These are phyloP conservation scores for Pelodiscus sinensis DNA, from an alignment of 2,113 vertebrate species.

Conservation along the genomic window DNA sequence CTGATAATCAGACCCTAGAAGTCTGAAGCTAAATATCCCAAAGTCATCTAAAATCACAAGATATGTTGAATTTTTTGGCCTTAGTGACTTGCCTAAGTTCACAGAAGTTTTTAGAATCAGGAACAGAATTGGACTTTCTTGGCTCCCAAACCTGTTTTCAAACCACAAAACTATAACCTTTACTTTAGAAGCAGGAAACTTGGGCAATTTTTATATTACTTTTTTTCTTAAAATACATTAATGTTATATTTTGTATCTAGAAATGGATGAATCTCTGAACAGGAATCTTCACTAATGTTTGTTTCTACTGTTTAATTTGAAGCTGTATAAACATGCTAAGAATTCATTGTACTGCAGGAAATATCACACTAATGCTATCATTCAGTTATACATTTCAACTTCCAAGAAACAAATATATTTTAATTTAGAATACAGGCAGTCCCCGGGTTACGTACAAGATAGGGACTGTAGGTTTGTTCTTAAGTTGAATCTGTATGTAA, in stretches of 20 bases:
- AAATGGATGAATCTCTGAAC: neutral
- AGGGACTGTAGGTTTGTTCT: too few species aligned
- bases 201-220: slow-evolving; percentile 8
- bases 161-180: neutral
- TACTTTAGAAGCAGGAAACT: neutral
- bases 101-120: neutral
- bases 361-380: neutral
- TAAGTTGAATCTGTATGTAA: too few species aligned
- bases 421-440: neutral
- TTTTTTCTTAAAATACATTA: neutral
- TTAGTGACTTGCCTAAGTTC: neutral
- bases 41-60: neutral
- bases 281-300: neutral
- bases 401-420: neutral
- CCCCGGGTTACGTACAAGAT: too few species aligned
- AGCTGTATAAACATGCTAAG: neutral
- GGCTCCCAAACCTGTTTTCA: slow-evolving; percentile 14
- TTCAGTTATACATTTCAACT: neutral
- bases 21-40: neutral
- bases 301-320: neutral
- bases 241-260: neutral
- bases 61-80: neutral
- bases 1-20: neutral
- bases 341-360: neutral
- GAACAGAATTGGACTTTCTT: neutral